Percentiles rank a stretch among this genome's conserved stretches.
Conservation (phyloP, 2,888 invertebrate species). For the Himalopsyche japonica region DNA sequence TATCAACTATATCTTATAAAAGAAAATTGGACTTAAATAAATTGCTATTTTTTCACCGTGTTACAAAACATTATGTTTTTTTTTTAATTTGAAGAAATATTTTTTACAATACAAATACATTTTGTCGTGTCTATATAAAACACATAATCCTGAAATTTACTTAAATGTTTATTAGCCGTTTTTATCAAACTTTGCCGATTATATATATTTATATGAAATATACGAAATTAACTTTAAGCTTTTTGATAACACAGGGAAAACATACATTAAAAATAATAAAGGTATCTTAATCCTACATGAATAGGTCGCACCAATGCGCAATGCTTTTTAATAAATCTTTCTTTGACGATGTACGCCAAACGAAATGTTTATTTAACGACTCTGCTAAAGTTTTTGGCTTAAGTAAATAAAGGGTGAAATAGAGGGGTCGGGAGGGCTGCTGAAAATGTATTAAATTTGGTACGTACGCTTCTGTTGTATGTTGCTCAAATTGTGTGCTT, state of each 20-base stretch:
- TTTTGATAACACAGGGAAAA: neutral
- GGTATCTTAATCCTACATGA: neutral
- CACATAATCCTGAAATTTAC: too few species aligned
- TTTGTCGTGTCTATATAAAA: too few species aligned
- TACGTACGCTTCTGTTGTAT: neutral
- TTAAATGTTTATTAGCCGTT: too few species aligned
- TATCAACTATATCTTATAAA: too few species aligned
- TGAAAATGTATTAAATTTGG: constrained; percentile 7
- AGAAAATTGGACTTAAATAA: too few species aligned
- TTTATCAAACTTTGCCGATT: too few species aligned
- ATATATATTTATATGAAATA: too few species aligned
- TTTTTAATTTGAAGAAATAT: too few species aligned
- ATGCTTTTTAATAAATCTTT: neutral
- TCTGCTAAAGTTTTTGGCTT: neutral
- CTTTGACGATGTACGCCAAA: neutral
- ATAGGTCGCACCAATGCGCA: neutral
- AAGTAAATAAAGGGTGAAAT: constrained; percentile 1
- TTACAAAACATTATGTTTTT: too few species aligned
- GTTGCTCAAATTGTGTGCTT: neutral
- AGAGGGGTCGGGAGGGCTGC: neutral
- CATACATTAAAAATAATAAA: neutral
- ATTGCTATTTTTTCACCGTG: too few species aligned
- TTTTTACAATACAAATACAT: too few species aligned
- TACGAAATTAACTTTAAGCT: neutral
- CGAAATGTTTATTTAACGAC: neutral